Conservation (phyloP, 2,113 vertebrate genomes). For the Corynorhinus townsendii region DNA sequence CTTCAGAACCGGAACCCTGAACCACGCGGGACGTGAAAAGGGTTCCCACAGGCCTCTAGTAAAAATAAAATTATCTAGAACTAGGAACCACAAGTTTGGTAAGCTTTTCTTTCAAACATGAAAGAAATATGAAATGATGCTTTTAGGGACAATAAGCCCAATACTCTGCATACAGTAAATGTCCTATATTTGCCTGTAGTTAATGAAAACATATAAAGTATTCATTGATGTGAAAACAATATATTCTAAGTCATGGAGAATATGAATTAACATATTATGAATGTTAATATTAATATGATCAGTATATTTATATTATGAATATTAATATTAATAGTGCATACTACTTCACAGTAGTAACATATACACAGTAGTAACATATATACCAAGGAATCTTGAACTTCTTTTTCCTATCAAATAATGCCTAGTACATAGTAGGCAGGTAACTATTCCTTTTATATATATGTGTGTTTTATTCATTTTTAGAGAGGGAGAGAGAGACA, state of each 20-base stretch:
- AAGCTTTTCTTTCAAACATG: not conserved
- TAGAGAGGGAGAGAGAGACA: no score
- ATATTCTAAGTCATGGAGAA: not conserved
- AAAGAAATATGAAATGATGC: not conserved
- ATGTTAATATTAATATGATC: not conserved
- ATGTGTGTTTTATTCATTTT: no score
- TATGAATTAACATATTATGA: not conserved
- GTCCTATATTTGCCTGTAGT: not conserved
- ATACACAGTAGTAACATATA: not conserved
- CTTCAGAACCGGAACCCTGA: no score
- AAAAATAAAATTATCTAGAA: constrained; percentile 14
- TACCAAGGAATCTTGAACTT: not conserved
- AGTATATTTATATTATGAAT: not conserved
- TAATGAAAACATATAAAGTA: not conserved
- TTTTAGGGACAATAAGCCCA: not conserved
- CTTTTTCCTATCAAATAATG: not conserved
- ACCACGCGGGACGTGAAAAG: no score
- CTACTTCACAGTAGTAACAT: not conserved
- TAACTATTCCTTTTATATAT: not conserved
- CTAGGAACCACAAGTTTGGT: not conserved
- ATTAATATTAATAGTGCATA: not conserved
- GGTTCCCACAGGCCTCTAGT: no score
- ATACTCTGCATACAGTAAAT: not conserved
- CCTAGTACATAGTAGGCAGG: not conserved
- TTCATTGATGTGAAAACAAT: not conserved